Evolutionary conservation across 2,113 vertebrate genomes (phyloP).

Genomic region (Chitala chitala): DNA sequence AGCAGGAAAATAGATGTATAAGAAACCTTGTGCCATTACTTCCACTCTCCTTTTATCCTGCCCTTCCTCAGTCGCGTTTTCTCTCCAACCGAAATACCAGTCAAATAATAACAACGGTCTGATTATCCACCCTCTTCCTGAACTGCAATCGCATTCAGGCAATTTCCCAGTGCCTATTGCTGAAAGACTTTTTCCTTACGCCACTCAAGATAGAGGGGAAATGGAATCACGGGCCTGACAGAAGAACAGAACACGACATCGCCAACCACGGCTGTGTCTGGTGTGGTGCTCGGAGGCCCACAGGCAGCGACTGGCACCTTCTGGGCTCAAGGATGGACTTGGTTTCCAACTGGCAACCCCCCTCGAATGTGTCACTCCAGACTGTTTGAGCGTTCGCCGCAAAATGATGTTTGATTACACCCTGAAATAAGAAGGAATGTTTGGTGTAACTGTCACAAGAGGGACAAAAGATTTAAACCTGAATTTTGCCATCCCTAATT

Average conservation of each 20-base stretch:
- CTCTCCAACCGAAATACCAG: constrained; percentile 23
- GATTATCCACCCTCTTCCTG: constrained; percentile 56
- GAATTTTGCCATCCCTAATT: no score
- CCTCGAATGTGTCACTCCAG: no score
- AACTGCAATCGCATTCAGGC: constrained; percentile 40
- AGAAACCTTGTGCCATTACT: constrained; percentile 42
- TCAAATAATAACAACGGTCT: constrained; percentile 55
- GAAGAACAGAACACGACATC: constrained; percentile 35
- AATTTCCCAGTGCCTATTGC: constrained; percentile 55
- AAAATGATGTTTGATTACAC: no score
- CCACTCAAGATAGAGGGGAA: constrained; percentile 52
- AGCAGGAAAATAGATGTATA: background rate
- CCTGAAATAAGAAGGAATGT: no score
- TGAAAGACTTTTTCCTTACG: constrained; percentile 62
- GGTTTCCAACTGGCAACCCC: no score
- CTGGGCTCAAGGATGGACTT: no score
- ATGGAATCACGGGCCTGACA: constrained; percentile 50
- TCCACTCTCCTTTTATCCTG: constrained; percentile 40
- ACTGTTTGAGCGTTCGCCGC: no score
- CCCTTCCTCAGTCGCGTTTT: constrained; percentile 34
- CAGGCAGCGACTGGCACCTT: no score
- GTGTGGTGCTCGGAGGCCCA: background rate
- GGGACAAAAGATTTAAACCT: no score
- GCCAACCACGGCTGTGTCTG: background rate
- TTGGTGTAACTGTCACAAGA: no score